Conservation (phyloP, 2,797 vertebrate species). For the Spinibarbus caldwelli region DNA sequence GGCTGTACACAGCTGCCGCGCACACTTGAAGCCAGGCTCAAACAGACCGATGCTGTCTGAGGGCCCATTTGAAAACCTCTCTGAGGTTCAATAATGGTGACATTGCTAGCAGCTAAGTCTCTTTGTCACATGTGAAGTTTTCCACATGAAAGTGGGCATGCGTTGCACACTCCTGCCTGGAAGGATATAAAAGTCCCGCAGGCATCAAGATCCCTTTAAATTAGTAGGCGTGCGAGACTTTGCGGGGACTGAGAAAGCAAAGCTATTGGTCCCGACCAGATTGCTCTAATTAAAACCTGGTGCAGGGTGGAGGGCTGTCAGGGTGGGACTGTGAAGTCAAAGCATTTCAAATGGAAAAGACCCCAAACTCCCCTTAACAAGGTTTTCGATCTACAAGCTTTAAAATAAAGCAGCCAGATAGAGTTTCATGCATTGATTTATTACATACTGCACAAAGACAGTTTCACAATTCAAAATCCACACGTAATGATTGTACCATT, state of each 20-base stretch:
- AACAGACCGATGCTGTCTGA: conserved; percentile 56
- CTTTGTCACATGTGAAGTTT: conserved; percentile 60
- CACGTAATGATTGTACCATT: conserved; percentile 2
- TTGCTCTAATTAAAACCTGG: conserved; percentile 60
- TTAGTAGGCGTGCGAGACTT: conserved; percentile 51
- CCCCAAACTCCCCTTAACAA: background rate
- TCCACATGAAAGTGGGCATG: conserved; percentile 61
- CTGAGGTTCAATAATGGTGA: conserved; percentile 55
- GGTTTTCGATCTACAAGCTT: background rate
- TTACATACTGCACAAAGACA: background rate
- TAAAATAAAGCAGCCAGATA: background rate
- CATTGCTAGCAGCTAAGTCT: conserved; percentile 61
- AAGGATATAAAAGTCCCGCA: conserved; percentile 55
- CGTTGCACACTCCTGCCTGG: conserved; percentile 49
- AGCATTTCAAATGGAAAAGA: conserved; percentile 28
- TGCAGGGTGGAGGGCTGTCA: conserved; percentile 47
- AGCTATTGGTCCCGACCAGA: conserved; percentile 52
- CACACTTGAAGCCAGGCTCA: conserved; percentile 55
- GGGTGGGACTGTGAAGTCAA: conserved; percentile 43
- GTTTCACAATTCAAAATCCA: background rate
- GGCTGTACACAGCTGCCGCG: conserved; percentile 36
- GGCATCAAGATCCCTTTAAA: conserved; percentile 55
- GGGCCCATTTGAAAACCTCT: conserved; percentile 58
- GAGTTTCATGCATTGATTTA: conserved; percentile 3
- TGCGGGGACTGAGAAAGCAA: conserved; percentile 38